Base-by-base conservation (phyloP, 2,888 invertebrate genomes). In the Meiosimyza decipiens region DNA sequence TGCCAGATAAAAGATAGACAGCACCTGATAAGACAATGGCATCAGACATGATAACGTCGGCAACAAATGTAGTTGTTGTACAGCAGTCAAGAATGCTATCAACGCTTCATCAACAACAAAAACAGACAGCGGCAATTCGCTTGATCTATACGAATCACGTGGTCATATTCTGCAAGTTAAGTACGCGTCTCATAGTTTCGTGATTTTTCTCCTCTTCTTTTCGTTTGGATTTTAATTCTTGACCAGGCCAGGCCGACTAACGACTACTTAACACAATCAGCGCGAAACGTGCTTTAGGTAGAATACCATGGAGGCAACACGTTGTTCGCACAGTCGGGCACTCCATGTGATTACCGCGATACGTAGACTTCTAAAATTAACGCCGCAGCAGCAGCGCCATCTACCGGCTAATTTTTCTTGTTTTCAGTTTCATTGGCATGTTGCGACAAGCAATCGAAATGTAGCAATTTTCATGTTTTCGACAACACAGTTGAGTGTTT, bases 151-250 rank as follows among this genome's bases (percentile, higher is more conserved):
- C 65, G 49, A 65, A 73, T 73, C 71, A 73, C 73, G 73, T 73
- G 73, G 57, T 59, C 68, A 68, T 71, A 71, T 73, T 73, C 63
- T 47, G 73, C 64, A 69, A 69, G 28, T 69, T 73, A 69, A 73
- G 64, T 73, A 68, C 40, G 9, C 40, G 6, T 7, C 40, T 40
- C 40, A 69, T 69, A 69, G 59, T 65, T 69, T 16, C 57, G 28
- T 54, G 63, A 18, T 63, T 62, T 40, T n/a, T 33, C n/a, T n/a
- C 1, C n/a, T 55, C 1, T 40, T 52, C 52, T 52, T 59, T 62
- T 69, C n/a, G 11, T 40, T 9, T 16, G 54, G 15, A 40, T 62
- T 62, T 62, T 47, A 62, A 62, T 57, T 57, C 57, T 13, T 33
- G 40, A 40, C 40, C 9, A 40, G 40, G 28, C 33, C 52, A 33